A percentile compares a stretch with the other conserved stretches of the same genome.
phyloP scores from a whole-genome alignment of 2,113 vertebrate species.

The Colossoma macropomum region DNA sequence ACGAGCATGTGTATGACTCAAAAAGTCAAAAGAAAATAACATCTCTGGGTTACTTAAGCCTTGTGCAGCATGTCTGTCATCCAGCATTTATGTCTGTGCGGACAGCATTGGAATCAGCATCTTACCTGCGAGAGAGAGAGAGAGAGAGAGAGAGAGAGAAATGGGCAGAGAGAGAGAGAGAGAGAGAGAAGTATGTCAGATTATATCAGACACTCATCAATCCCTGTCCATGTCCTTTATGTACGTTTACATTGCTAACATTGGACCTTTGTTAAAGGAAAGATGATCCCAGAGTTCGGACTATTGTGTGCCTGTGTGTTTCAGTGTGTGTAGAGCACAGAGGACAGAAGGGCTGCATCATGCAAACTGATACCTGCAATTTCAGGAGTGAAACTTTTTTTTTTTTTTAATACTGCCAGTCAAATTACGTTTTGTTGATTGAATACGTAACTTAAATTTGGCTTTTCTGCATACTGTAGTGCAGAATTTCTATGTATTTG shows the following conservation, averaged over 20 bases:
- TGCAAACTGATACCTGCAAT: conserved; percentile 1
- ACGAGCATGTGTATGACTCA: no score
- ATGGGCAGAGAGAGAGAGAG: conserved; percentile 28
- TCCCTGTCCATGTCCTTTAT: conserved; percentile 25
- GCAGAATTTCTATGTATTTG: no score
- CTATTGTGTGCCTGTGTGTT: not conserved
- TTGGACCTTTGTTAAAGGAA: not conserved
- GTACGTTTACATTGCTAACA: not conserved
- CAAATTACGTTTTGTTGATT: not conserved
- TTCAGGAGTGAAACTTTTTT: not conserved
- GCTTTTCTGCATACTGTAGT: no score
- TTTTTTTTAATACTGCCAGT: not conserved
- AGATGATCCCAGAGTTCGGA: not conserved
- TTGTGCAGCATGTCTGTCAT: not conserved
- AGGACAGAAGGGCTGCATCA: not conserved
- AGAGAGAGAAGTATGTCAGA: conserved; percentile 20
- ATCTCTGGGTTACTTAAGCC: conserved; percentile 15
- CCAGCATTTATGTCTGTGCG: not conserved
- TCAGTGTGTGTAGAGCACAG: not conserved
- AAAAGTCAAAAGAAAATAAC: no score
- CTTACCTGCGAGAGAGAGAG: conserved; percentile 72
- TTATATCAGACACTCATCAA: not conserved
- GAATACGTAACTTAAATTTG: conserved; percentile 37
- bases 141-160: conserved; percentile 41
- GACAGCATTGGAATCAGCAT: conserved; percentile 8